These are phyloP conservation scores for Echinarachnius parma DNA, from an alignment of 53 echinoderm and acorn worm genomes.

Conservation along the genomic window DNA sequence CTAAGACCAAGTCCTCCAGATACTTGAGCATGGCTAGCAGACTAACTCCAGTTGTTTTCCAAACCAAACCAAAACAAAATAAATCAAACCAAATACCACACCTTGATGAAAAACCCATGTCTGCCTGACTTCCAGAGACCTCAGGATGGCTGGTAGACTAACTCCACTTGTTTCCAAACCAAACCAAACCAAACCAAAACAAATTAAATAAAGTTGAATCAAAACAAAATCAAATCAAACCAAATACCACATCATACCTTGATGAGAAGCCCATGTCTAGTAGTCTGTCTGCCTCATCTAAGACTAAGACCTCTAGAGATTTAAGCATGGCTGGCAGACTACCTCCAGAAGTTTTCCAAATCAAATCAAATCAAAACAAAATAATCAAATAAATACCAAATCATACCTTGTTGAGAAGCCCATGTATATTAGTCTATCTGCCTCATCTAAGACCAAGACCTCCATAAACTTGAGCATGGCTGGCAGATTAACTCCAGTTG, in stretches of 20 bases:
- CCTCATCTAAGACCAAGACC: conserved; percentile 94
- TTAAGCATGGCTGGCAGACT: conserved; percentile 75
- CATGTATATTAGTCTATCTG: conserved; percentile 89
- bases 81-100: too few species aligned
- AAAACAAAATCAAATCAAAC: too few species aligned
- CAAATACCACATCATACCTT: too few species aligned
- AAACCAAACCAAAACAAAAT: too few species aligned
- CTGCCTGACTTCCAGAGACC: conserved; percentile 76
- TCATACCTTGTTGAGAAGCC: conserved; percentile 91
- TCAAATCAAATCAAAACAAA: too few species aligned
- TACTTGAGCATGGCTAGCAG: conserved; percentile 76
- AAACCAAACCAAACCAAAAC: too few species aligned
- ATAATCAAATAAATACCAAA: too few species aligned
- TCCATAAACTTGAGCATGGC: conserved; percentile 78
- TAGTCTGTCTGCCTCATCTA: conserved; percentile 93
- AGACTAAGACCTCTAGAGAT: conserved; percentile 78
- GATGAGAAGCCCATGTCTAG: conserved; percentile 92
- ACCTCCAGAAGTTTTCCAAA: conserved; percentile 54
- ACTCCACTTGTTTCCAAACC: too few species aligned
- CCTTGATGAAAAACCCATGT: conserved; percentile 95
- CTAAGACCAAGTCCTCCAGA: conserved; percentile 85
- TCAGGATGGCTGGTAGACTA: conserved; percentile 70
- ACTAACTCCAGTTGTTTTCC: conserved; percentile 56
- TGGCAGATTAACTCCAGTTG: conserved; percentile 60
- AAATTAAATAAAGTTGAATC: too few species aligned